These are phyloP conservation scores for Gracilinanus agilis DNA, from an alignment of 2,113 vertebrate genomes.

Conservation along the genomic window DNA sequence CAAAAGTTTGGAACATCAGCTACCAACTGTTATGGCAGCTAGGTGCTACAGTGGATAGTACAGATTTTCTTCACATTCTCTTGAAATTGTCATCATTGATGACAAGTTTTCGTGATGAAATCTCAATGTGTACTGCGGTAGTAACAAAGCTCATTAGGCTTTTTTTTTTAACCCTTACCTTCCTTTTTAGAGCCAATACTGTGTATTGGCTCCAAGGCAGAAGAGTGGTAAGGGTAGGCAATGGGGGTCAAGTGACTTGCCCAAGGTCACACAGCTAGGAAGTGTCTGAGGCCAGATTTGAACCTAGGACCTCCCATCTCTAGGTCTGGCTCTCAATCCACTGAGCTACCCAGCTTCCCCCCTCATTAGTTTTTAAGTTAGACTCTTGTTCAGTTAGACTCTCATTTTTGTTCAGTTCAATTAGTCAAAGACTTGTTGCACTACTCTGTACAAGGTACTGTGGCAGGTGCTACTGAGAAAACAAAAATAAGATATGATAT, in stretches of 20 bases:
- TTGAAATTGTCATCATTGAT: too few species aligned
- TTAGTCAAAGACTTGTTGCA: neutral
- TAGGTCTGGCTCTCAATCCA: too few species aligned
- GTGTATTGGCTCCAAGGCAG: too few species aligned
- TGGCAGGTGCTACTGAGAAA: neutral
- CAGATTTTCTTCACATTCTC: too few species aligned
- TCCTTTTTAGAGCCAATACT: too few species aligned
- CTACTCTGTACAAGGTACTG: rapidly evolving
- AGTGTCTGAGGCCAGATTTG: too few species aligned
- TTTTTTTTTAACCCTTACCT: too few species aligned
- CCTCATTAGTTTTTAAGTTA: neutral
- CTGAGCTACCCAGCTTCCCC: too few species aligned
- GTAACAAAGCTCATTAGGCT: neutral
- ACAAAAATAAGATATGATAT: neutral
- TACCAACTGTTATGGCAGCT: neutral
- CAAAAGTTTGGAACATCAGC: neutral
- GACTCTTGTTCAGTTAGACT: rapidly evolving
- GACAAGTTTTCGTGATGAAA: rapidly evolving
- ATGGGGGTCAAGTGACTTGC: too few species aligned
- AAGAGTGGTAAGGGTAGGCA: too few species aligned
- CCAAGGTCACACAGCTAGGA: too few species aligned
- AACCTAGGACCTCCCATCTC: too few species aligned
- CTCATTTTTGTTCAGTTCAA: rapidly evolving
- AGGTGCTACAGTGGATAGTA: neutral
- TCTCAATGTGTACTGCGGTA: rapidly evolving